phyloP scores from a whole-genome alignment of 2,888 invertebrate genomes.

The Temnothorax ravouxi region DNA sequence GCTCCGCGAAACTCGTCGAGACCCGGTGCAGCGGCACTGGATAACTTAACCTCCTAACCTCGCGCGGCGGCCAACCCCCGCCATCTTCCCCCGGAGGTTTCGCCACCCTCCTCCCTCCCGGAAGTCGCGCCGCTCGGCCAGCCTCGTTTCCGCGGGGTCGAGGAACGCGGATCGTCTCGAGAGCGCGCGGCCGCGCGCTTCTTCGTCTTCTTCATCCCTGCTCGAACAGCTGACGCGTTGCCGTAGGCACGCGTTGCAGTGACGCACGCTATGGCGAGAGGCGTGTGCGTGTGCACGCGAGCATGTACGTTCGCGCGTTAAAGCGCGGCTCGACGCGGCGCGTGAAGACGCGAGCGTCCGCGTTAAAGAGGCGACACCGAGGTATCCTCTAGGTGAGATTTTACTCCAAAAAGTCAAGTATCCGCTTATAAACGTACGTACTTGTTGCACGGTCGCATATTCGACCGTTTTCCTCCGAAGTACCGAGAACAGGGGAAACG shows the following conservation, averaged over 20 bases:
- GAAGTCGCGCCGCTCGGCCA: conserved; percentile 69
- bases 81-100: conserved; percentile 63
- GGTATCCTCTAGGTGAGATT: too few relatives aligned
- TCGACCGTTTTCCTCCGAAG: background rate
- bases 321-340: background rate
- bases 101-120: conserved; percentile 44
- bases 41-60: conserved; percentile 68
- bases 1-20: background rate
- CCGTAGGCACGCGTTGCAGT: background rate
- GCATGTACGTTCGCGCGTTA: background rate
- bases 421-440: conserved; percentile 10
- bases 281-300: background rate
- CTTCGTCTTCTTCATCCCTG: conserved; percentile 47
- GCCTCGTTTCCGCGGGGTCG: conserved; percentile 76
- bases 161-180: conserved; percentile 76
- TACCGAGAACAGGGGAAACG: background rate
- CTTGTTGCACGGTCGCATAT: conserved; percentile 41
- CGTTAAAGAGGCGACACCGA: conserved; percentile 25
- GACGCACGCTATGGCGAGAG: background rate
- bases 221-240: conserved; percentile 40
- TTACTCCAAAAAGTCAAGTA: background rate
- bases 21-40: conserved; percentile 7
- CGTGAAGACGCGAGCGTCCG: background rate
- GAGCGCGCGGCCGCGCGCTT: conserved; percentile 66
- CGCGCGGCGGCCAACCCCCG: conserved; percentile 58